phyloP scores from a whole-genome alignment of 2,113 vertebrate genomes.

The Corvus moneduloides region DNA sequence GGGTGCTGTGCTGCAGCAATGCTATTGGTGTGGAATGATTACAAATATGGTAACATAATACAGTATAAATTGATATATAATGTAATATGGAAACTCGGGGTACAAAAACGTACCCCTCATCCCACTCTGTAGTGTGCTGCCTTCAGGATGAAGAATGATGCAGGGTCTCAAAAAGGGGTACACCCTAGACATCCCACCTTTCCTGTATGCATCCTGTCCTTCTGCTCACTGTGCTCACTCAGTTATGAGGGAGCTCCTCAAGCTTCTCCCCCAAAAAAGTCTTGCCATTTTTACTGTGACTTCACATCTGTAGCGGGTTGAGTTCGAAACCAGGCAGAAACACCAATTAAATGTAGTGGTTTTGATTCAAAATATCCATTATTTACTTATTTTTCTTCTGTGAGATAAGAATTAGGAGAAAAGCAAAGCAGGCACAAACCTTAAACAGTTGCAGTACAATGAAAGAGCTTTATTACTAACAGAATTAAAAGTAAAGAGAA shows the following conservation, averaged over 20 bases:
- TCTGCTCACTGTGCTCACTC: accelerated
- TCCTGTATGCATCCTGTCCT: accelerated
- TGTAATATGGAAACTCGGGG: neutral
- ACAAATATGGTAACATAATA: neutral
- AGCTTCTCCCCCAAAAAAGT: neutral
- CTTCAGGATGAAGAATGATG: neutral
- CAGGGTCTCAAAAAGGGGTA: neutral
- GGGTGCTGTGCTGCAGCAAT: neutral
- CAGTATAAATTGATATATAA: neutral
- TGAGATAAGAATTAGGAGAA: too few species aligned
- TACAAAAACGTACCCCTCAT: accelerated
- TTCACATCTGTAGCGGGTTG: too few species aligned
- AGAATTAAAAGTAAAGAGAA: too few species aligned
- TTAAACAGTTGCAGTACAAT: too few species aligned
- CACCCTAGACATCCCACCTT: neutral
- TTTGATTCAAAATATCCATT: too few species aligned
- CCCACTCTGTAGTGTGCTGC: neutral
- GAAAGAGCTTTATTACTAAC: too few species aligned
- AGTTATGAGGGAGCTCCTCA: neutral
- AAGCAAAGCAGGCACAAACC: too few species aligned
- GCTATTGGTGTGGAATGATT: neutral
- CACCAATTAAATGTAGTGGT: too few species aligned
- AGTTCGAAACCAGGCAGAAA: too few species aligned
- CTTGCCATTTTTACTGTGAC: neutral
- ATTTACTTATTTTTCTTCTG: too few species aligned